Conservation (phyloP, 2,797 vertebrate species). For the Falco novaeseelandiae region DNA sequence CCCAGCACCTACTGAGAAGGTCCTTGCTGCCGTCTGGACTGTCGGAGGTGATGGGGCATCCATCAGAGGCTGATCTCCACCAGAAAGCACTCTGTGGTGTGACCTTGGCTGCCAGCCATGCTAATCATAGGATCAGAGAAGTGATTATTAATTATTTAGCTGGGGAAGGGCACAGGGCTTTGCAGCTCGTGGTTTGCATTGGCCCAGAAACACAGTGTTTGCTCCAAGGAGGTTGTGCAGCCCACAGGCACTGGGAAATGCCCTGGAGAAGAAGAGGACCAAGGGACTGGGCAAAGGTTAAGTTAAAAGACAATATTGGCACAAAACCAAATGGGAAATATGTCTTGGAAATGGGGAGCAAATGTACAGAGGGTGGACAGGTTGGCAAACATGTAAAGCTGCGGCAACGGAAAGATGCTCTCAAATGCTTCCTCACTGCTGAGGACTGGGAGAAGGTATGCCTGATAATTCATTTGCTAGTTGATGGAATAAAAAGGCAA, state of each 20-base stretch:
- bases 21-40: not conserved
- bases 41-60: not conserved
- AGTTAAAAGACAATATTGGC: not conserved
- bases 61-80: not conserved
- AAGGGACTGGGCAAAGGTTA: not conserved
- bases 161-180: not conserved
- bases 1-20: not conserved
- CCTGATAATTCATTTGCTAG: not conserved
- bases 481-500: not conserved
- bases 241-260: fast-evolving
- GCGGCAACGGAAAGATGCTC: not conserved
- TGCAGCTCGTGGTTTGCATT: not conserved
- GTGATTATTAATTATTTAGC: not conserved
- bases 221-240: not conserved
- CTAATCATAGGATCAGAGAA: not conserved
- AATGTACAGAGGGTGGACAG: no score
- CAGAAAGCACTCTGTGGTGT: fast-evolving
- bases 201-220: fast-evolving
- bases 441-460: not conserved
- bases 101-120: not conserved
- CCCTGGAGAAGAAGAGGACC: not conserved
- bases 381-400: not conserved
- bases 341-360: not conserved
- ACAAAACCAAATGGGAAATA: not conserved
- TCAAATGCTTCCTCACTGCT: fast-evolving